Evolutionary conservation across 2,797 vertebrate species (phyloP), one percentile per base, ranked within the genome.

Genomic region (Petrocephalus schoutedeni): DNA sequence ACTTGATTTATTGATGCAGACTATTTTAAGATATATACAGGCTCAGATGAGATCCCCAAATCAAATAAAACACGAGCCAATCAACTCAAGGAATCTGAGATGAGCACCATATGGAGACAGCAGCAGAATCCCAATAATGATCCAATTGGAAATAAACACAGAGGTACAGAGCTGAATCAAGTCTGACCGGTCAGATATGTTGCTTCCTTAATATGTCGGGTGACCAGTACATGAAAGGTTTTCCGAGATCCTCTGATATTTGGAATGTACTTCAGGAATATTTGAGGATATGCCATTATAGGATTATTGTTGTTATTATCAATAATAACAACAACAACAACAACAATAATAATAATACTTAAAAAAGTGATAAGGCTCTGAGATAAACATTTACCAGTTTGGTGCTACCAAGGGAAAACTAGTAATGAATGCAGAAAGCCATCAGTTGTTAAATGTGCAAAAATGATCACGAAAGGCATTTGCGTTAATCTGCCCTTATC

Each of bases 51-150:
- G 10, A 71, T 32, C 1, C 21, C 67, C 19, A 87, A 83, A 61
- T 88, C 57, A 83, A 88, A 88, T 82, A 32, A 53, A 59, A 83
- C 28, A 57, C 74, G 49, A 4, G 1, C 0, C 87, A 83, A 83
- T 61, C 21, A 51, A 53, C 36, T 8, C 8, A 23, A 53, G n/a
- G 16, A 83, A 84, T 83, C 77, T 64, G 41, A 88, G 77, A 88
- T 28, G 14, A 41, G n/a, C 51, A 32, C 54, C 58, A 32, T 88
- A 88, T 84, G 41, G 77, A 58, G 9, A 9, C 32, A 64, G 53
- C 71, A 64, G 74, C 7, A 83, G n/a, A 58, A 59, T 82, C 54
- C 71, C 71, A 82, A 41, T 36, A 23, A 6, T 36, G 59, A 32
- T 45, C 1, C 14, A 28, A 59, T 0, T 86, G 12, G 36, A 41